Base-by-base conservation (phyloP, 2,888 invertebrate genomes). In the Patella pellucida region DNA sequence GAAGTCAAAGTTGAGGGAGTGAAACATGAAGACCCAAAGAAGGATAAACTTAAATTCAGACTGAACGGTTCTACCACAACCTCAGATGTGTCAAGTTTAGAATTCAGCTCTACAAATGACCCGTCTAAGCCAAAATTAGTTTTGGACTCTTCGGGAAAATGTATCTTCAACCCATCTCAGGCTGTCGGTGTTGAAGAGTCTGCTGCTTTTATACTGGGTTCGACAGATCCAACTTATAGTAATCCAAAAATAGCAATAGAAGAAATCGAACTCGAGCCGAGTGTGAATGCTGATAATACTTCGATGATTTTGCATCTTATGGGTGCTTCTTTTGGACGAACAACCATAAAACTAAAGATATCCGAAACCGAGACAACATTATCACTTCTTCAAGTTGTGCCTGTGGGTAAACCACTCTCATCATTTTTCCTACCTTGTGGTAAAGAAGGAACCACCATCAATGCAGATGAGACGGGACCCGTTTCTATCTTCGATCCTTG, bases 351-450 rank as follows among this genome's bases (percentile, higher is more conserved):
- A 2, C 23, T 62, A 19, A 62, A 62, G 23, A 23, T 62, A 9
- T 23, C 62, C 14, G 19, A 19, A 23, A 62, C 62, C 19, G 62
- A 62, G 23, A 62, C 62, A 9, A 62, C 11, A 11, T 62, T 62
- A 62, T 23, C 62, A 11, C 14, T 62, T 12, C 23, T 62, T 23
- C 62, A 62, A 23, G 12, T 62, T 62, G 62, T 62, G 14, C 62
- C 62, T 23, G 14, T 62, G 2, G 62, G 62, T 14, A 62, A 62
- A 23, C 62, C 62, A 23, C 23, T 62, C 19, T 62, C 62, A 11
- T 62, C 62, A 62, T 62, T 62, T 23, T 62, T 62, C 23, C 19
- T 62, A 62, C 62, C 62, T 23, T 62, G 62, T 62, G 62, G 23
- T 62, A 12, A 23, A 23, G 23, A 62, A 62, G 62, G 23, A 11